Percentiles rank a stretch among this genome's conserved stretches.
Evolutionary conservation across 2,797 vertebrate species (phyloP).

Genomic region (Pagetopsis macropterus): DNA sequence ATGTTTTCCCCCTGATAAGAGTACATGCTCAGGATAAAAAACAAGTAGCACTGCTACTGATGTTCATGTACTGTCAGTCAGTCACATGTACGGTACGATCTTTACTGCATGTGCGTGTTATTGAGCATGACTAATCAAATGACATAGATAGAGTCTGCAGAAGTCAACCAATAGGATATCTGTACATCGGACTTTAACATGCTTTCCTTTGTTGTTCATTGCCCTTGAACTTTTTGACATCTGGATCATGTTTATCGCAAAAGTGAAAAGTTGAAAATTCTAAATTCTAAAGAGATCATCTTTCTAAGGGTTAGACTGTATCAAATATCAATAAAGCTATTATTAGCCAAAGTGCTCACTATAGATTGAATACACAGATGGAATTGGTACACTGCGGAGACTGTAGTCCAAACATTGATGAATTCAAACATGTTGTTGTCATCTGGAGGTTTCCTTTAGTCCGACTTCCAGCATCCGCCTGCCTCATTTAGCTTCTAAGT

Average conservation of each 20-base stretch:
- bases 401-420: constrained; percentile 8
- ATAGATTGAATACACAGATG: constrained; percentile 1
- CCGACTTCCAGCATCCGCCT: constrained; percentile 6
- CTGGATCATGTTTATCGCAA: constrained; percentile 4
- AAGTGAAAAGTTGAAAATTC: constrained; percentile 26
- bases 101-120: constrained; percentile 45
- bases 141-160: constrained; percentile 17
- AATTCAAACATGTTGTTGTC: constrained; percentile 36
- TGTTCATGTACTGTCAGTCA: constrained; percentile 20
- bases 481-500: constrained; percentile 26
- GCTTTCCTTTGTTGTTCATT: constrained; percentile 18
- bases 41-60: constrained; percentile 18
- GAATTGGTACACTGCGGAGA: not conserved
- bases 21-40: constrained; percentile 24
- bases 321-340: constrained; percentile 21
- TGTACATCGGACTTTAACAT: constrained; percentile 27
- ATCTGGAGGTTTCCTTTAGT: constrained; percentile 12
- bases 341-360: not conserved
- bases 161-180: constrained; percentile 19
- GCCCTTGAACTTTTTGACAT: constrained; percentile 26
- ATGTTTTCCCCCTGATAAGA: constrained; percentile 79
- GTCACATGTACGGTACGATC: constrained; percentile 58
- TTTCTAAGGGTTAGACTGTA: not conserved
- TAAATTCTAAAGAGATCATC: constrained; percentile 10
- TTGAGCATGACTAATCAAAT: constrained; percentile 49